phyloP scores from a whole-genome alignment of 2,113 vertebrate species.

The Oxyura jamaicensis region DNA sequence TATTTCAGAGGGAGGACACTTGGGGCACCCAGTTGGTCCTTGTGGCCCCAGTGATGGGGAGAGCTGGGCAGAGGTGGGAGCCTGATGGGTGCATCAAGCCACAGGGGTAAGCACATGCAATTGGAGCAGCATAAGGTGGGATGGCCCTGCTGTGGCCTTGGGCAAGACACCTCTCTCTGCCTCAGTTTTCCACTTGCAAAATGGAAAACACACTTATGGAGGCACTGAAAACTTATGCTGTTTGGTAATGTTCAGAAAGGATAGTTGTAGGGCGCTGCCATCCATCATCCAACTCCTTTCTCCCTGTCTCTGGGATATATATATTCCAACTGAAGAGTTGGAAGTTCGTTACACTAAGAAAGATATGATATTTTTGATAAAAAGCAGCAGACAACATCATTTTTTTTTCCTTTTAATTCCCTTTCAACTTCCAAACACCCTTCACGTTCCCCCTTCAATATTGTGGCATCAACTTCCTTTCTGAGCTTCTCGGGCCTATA shows the following conservation, averaged over 20 bases:
- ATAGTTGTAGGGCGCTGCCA: neutral
- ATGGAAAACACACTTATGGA: neutral
- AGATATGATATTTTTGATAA: too few relatives aligned
- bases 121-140: neutral
- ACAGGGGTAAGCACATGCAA: rapidly evolving
- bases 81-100: rapidly evolving
- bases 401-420: neutral
- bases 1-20: neutral
- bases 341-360: too few relatives aligned
- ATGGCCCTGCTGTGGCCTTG: neutral
- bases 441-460: neutral
- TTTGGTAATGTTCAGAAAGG: neutral
- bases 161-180: neutral
- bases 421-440: neutral
- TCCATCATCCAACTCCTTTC: neutral
- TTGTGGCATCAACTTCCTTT: neutral
- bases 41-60: neutral
- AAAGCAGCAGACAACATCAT: neutral
- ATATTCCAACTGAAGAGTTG: too few relatives aligned
- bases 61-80: neutral
- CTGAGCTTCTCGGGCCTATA: neutral
- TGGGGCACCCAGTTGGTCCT: rapidly evolving
- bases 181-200: neutral
- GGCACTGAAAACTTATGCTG: rapidly evolving
- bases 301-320: too few relatives aligned